Evolutionary conservation across 2,797 vertebrate species (phyloP).

Genomic region (Bovichtus diacanthus): DNA sequence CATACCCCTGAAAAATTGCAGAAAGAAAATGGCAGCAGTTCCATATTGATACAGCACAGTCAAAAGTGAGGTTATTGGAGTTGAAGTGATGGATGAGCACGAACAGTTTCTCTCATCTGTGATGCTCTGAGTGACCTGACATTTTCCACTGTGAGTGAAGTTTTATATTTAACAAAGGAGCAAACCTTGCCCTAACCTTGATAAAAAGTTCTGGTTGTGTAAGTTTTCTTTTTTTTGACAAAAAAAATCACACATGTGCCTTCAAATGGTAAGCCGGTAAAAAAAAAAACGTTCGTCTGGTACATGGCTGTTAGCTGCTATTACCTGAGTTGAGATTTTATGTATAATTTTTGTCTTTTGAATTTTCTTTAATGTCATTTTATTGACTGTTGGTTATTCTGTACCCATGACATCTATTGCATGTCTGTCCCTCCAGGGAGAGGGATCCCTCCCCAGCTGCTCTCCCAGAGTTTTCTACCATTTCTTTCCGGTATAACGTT

Average conservation of each 20-base stretch:
- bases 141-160: conserved; percentile 41
- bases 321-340: not conserved
- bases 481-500: no score
- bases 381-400: no score
- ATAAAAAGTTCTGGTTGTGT: conserved; percentile 13
- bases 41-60: conserved; percentile 23
- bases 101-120: conserved; percentile 32
- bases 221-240: not conserved
- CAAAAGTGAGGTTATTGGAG: conserved; percentile 26
- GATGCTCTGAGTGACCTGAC: conserved; percentile 48
- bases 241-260: not conserved
- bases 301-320: not conserved
- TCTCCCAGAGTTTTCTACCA: no score
- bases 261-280: not conserved
- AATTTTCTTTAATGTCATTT: no score
- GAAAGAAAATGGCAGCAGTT: conserved; percentile 3
- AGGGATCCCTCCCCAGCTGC: no score
- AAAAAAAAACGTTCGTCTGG: not conserved
- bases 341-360: no score
- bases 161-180: conserved; percentile 29
- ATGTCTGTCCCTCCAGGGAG: no score
- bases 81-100: conserved; percentile 51
- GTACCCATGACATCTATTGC: no score
- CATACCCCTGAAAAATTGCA: not conserved
- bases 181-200: not conserved